Base-by-base conservation (phyloP, 2,113 vertebrate genomes). In the Egretta garzetta region DNA sequence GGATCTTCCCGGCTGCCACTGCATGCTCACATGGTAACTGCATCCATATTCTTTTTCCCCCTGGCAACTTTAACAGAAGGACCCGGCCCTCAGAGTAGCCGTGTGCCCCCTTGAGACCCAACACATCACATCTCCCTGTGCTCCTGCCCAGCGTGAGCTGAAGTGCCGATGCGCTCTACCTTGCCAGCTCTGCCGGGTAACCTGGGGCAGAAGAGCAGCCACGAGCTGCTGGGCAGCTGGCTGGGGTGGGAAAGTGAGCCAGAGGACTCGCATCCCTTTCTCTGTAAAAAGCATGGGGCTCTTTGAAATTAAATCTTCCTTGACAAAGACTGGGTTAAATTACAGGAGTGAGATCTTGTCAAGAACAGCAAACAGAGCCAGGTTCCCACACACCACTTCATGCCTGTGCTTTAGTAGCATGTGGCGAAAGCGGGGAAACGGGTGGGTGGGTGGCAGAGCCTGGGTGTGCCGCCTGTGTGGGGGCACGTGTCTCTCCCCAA, bases 371-470 rank as follows among this genome's bases (percentile, higher is more conserved):
- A 71, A 55, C 62, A 62, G 53, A 86, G 66, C 21, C 0, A 0
- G 35, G 30, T 8, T 88, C 71, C 52, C 56, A 89, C 0, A 3
- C 45, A 28, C 59, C 2, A 1, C 50, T 84, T 52, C 1, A 19
- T 37, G 82, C 55, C 59, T 14, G 55, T 30, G 68, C 26, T 64
- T 37, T 59, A 32, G 16, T 2, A 33, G 63, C 73, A 23, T 0
- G 3, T 32, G 74, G 39, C 0, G 1, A 52, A 70, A 56, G 55
- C 6, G 2, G 27, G 27, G 49, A 20, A 32, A 4, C 0, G 4
- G 21, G 74, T 19, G 24, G 28, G 12, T 10, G 39, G 67, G 4
- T 12, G 70, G 63, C 77, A 80, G 73, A 28, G 30, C 37, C 8
- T 6, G 43, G 21, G 19, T 9, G 35, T 52, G 35, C 17, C 3